phyloP scores from a whole-genome alignment of 2,113 vertebrate genomes.

The Lasiurus cinereus region DNA sequence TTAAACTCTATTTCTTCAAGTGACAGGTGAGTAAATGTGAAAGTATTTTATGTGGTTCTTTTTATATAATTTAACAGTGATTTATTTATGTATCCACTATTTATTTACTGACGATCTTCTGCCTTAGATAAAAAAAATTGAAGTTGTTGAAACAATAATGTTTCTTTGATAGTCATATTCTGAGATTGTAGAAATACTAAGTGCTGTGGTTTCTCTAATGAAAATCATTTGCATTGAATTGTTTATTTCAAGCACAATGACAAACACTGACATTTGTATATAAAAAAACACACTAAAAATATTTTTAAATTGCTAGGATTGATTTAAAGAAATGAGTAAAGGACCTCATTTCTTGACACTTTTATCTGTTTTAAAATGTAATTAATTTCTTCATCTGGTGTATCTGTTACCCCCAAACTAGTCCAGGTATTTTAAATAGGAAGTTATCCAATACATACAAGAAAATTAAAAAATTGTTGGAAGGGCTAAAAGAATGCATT shows the following conservation, averaged over 20 bases:
- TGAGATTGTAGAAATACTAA: constrained; percentile 46
- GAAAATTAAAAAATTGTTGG: neutral
- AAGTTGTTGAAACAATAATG: constrained; percentile 46
- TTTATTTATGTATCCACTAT: constrained; percentile 38
- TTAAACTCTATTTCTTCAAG: constrained; percentile 52
- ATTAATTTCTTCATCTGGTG: neutral
- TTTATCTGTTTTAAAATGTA: constrained; percentile 8
- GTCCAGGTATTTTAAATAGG: neutral
- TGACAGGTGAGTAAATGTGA: constrained; percentile 53
- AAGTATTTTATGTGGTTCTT: constrained; percentile 2
- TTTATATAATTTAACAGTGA: constrained; percentile 62
- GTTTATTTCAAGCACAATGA: constrained; percentile 26
- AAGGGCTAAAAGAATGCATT: neutral
- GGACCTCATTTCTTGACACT: neutral
- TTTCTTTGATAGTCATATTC: neutral
- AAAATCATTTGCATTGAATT: constrained; percentile 21
- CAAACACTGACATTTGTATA: neutral
- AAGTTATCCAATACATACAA: neutral
- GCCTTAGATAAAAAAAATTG: constrained; percentile 38
- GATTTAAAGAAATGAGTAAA: constrained; percentile 25
- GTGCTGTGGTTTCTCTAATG: constrained; percentile 23
- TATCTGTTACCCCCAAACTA: neutral
- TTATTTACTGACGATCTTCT: constrained; percentile 39
- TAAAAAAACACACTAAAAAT: neutral
- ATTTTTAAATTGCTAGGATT: neutral